These are phyloP conservation scores for Pelochelys cantorii DNA, from an alignment of 2,797 vertebrate species.

Conservation along the genomic window DNA sequence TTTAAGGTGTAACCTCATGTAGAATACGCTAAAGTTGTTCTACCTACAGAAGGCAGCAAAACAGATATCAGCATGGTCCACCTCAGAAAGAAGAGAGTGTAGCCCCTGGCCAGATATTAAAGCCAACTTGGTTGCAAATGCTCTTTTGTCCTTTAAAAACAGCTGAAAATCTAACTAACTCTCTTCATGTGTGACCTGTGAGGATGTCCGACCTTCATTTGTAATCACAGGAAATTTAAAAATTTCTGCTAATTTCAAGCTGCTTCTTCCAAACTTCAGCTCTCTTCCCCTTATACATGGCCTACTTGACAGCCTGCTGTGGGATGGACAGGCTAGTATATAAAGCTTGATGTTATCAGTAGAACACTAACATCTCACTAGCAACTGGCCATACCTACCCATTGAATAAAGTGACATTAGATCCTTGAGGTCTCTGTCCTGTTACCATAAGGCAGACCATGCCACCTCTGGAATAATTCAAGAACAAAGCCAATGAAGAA, in stretches of 20 bases:
- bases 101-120: neutral
- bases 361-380: neutral
- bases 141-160: neutral
- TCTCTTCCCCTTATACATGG: neutral
- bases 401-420: neutral
- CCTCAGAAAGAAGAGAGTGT: neutral
- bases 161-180: neutral
- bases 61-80: neutral
- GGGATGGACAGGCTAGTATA: neutral
- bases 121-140: neutral
- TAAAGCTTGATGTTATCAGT: neutral
- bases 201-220: neutral
- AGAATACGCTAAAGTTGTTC: neutral
- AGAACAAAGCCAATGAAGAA: neutral
- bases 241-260: neutral
- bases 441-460: too few species aligned
- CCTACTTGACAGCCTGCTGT: neutral
- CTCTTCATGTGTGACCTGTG: neutral
- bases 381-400: neutral
- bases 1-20: neutral
- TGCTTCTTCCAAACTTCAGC: neutral
- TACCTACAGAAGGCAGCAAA: neutral
- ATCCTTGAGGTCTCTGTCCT: neutral
- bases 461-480: rapidly evolving
- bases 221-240: neutral